Conservation (phyloP, 1,140 invertebrate species). For the Brachionus manjavacas region DNA sequence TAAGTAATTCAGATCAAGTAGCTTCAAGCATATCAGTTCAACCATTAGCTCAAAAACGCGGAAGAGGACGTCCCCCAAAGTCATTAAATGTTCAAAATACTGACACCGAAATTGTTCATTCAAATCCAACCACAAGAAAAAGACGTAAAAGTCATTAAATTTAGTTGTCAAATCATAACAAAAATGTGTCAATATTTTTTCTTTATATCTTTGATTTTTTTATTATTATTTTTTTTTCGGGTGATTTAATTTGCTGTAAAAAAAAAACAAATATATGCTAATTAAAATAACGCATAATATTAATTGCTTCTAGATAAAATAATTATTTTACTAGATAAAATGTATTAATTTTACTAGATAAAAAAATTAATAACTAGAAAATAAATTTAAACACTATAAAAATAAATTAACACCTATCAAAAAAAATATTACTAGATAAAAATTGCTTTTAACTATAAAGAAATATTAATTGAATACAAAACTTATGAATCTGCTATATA, state of each 20-base stretch:
- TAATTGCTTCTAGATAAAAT: too few relatives aligned
- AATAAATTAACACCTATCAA: too few relatives aligned
- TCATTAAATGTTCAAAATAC: background rate
- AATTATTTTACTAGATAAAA: too few relatives aligned
- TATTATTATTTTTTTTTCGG: background rate
- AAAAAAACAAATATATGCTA: background rate
- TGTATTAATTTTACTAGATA: too few relatives aligned
- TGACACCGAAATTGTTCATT: background rate
- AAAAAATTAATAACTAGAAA: too few relatives aligned
- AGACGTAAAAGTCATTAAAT: background rate
- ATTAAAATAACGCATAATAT: too few relatives aligned
- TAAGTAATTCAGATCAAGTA: background rate
- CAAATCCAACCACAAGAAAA: slow-evolving; percentile 1
- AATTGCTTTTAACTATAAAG: too few relatives aligned
- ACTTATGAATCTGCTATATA: too few relatives aligned
- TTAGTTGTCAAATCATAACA: background rate
- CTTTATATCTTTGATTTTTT: background rate
- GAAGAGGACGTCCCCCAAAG: background rate
- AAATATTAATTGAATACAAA: too few relatives aligned
- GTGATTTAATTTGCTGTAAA: background rate
- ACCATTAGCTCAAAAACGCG: background rate
- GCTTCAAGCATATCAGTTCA: background rate
- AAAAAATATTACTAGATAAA: too few relatives aligned
- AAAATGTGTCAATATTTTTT: background rate
- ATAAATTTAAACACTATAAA: too few relatives aligned